Conservation (phyloP, 2,888 invertebrate genomes). For the Cheilosia soror region DNA sequence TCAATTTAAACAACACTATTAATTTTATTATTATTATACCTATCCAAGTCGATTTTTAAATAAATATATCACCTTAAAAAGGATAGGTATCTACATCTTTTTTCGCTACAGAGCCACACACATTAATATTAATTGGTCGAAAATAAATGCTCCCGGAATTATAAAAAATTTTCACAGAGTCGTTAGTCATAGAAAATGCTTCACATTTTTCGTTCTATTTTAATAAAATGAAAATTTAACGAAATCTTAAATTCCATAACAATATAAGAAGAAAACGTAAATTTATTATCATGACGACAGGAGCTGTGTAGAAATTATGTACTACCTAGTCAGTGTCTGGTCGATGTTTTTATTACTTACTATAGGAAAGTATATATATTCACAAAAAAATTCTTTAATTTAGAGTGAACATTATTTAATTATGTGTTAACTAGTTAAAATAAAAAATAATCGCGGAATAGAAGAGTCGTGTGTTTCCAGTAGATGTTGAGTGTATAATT, state of each 20-base stretch:
- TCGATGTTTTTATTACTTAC: too few relatives aligned
- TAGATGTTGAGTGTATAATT: too few relatives aligned
- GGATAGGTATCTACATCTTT: neutral
- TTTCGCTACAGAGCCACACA: neutral
- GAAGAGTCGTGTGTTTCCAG: too few relatives aligned
- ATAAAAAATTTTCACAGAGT: neutral
- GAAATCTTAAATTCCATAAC: neutral
- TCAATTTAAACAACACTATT: neutral
- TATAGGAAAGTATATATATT: too few relatives aligned
- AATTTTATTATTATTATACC: neutral
- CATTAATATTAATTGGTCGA: neutral
- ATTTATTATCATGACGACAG: too few relatives aligned
- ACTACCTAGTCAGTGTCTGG: too few relatives aligned
- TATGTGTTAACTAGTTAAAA: too few relatives aligned
- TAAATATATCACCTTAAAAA: neutral
- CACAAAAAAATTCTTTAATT: too few relatives aligned
- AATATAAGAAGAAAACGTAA: neutral
- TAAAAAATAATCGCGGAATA: too few relatives aligned
- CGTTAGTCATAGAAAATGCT: neutral
- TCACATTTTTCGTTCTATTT: neutral
- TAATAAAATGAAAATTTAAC: neutral
- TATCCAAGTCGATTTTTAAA: neutral
- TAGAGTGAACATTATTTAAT: too few relatives aligned
- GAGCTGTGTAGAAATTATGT: too few relatives aligned
- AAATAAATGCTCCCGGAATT: neutral